Evolutionary conservation across 2,113 vertebrate genomes (phyloP).

Genomic region (Petroica traversi): DNA sequence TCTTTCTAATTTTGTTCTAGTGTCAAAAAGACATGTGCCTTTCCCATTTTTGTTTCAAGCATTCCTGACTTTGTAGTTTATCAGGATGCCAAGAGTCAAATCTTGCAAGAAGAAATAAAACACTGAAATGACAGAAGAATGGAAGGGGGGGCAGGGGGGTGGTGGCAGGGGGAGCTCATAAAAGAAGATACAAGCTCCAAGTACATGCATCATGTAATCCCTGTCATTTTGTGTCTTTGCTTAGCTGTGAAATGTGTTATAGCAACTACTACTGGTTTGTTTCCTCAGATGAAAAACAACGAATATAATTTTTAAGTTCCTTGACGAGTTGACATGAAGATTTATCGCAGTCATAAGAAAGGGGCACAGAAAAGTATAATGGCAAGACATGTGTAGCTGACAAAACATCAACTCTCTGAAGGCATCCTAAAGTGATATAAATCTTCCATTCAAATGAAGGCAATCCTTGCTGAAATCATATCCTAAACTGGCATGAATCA

Average conservation of each 20-base stretch:
- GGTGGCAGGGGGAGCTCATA: background rate
- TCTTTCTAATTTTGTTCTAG: background rate
- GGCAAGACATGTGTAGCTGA: background rate
- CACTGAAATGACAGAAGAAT: background rate
- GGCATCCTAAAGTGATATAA: slow-evolving; percentile 17
- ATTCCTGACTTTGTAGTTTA: slow-evolving; percentile 3
- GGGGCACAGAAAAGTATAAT: background rate
- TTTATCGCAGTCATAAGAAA: background rate
- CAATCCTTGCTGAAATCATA: background rate
- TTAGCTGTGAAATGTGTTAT: slow-evolving; percentile 31
- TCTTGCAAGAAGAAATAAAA: slow-evolving; percentile 27
- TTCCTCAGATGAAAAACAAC: slow-evolving; percentile 22
- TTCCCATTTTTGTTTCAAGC: background rate
- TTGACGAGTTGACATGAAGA: background rate
- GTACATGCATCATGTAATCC: slow-evolving; percentile 13
- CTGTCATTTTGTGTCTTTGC: slow-evolving; percentile 34
- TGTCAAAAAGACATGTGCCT: background rate
- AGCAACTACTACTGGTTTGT: slow-evolving; percentile 22
- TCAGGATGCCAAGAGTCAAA: background rate
- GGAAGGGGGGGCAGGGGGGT: too few relatives aligned
- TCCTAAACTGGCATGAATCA: slow-evolving; percentile 10
- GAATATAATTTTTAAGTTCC: slow-evolving; percentile 22
- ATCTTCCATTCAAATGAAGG: background rate
- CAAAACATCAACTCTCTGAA: background rate
- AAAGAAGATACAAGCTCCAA: background rate